Conservation (phyloP, 2,888 invertebrate species). For the Melinaea marsaeus region DNA sequence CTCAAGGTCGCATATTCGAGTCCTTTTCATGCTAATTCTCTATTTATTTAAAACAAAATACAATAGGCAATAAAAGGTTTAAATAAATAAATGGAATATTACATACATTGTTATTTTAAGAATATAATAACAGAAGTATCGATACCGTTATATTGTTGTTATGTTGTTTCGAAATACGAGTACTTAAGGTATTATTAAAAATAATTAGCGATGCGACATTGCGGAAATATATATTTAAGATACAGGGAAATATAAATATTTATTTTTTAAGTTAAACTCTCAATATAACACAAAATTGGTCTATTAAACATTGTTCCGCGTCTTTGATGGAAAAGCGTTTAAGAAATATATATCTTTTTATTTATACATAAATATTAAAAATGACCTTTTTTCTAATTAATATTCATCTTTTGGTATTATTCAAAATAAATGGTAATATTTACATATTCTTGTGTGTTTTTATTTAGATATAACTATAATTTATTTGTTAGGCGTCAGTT, state of each 20-base stretch:
- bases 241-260: not conserved
- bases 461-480: no score
- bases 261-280: not conserved
- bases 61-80: no score
- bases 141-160: no score
- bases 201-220: not conserved
- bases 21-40: no score
- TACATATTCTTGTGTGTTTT: not conserved
- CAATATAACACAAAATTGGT: constrained; percentile 14
- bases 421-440: not conserved
- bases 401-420: not conserved
- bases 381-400: constrained; percentile 10
- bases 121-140: no score
- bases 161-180: no score
- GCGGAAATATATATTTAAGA: not conserved
- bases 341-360: constrained; percentile 8
- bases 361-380: constrained; percentile 7
- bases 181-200: not conserved
- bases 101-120: no score
- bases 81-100: no score
- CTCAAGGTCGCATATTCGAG: no score
- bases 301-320: constrained; percentile 14
- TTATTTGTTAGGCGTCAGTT: no score
- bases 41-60: no score
- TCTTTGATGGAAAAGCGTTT: constrained; percentile 7